Evolutionary conservation across 2,888 invertebrate species (phyloP).

Genomic region (Phaedon cochleariae): DNA sequence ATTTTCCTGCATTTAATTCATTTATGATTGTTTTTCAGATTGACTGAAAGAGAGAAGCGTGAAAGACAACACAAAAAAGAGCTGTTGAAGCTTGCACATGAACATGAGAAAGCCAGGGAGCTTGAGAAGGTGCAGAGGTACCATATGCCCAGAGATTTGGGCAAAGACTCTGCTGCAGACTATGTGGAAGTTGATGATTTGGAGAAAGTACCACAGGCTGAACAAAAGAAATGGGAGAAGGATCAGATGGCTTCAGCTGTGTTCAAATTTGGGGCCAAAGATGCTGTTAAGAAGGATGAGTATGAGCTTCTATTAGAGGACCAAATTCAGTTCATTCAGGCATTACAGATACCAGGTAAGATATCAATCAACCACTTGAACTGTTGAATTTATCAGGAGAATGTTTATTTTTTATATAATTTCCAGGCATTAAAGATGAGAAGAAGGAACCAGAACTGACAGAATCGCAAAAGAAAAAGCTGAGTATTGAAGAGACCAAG

Average conservation of each 20-base stretch:
- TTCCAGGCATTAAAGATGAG: constrained; percentile 29
- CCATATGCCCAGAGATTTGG: constrained; percentile 90
- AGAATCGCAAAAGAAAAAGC: constrained; percentile 75
- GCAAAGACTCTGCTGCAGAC: constrained; percentile 75
- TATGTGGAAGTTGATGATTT: constrained; percentile 87
- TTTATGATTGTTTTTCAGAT: constrained; percentile 63
- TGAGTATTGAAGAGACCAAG: constrained; percentile 91
- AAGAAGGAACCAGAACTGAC: constrained; percentile 70
- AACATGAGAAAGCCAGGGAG: constrained; percentile 94
- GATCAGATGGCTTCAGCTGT: constrained; percentile 94
- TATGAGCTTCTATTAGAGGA: constrained; percentile 95
- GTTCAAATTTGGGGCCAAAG: constrained; percentile 92
- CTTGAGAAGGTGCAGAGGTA: constrained; percentile 93
- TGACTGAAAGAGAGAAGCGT: constrained; percentile 85
- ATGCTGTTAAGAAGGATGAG: constrained; percentile 77
- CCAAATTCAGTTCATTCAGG: constrained; percentile 97
- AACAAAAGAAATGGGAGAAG: constrained; percentile 96
- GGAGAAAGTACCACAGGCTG: constrained; percentile 84
- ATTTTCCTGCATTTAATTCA: not conserved
- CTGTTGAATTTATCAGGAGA: no score
- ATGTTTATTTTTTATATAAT: constrained; percentile 4
- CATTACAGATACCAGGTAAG: constrained; percentile 78
- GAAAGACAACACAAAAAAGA: constrained; percentile 92
- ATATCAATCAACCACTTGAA: no score
- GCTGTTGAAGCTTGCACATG: constrained; percentile 87